phyloP scores from a whole-genome alignment of 2,113 vertebrate genomes.

The Acrocephalus kingi region DNA sequence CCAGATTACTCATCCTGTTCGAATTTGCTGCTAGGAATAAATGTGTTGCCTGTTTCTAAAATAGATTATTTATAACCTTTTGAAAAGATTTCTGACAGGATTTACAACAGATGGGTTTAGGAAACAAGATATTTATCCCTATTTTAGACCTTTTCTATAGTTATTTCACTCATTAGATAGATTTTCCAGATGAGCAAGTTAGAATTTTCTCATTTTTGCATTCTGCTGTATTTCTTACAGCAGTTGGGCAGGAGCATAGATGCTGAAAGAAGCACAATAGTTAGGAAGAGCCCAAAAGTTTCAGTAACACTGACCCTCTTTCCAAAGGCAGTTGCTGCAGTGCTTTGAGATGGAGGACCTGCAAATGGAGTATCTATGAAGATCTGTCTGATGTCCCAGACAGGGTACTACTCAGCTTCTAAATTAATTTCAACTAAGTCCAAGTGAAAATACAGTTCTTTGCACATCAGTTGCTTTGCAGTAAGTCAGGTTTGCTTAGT shows the following conservation, averaged over 20 bases:
- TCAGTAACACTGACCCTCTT: neutral
- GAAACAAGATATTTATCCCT: conserved; percentile 59
- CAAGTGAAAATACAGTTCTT: neutral
- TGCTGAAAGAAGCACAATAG: neutral
- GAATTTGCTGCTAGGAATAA: conserved; percentile 66
- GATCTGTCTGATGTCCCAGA: neutral
- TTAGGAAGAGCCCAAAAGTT: neutral
- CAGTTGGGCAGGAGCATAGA: neutral
- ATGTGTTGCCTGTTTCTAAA: conserved; percentile 69
- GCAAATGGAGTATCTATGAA: neutral
- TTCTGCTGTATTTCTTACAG: neutral
- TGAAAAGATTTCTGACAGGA: conserved; percentile 53
- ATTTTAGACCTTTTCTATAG: conserved; percentile 42
- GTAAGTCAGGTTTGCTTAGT: neutral
- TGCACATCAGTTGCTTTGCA: neutral
- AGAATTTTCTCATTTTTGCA: conserved; percentile 15
- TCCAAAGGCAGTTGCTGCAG: neutral
- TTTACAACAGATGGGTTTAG: conserved; percentile 66
- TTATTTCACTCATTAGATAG: conserved; percentile 42
- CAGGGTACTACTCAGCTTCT: neutral
- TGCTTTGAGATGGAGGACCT: neutral
- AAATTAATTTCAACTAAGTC: neutral
- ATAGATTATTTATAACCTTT: conserved; percentile 72
- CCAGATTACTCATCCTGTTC: conserved; percentile 72
- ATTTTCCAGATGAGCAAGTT: conserved; percentile 58